A percentile compares a stretch with the other conserved stretches of the same genome.
phyloP scores from a whole-genome alignment of 2,113 vertebrate genomes.

The Dromas ardeola region DNA sequence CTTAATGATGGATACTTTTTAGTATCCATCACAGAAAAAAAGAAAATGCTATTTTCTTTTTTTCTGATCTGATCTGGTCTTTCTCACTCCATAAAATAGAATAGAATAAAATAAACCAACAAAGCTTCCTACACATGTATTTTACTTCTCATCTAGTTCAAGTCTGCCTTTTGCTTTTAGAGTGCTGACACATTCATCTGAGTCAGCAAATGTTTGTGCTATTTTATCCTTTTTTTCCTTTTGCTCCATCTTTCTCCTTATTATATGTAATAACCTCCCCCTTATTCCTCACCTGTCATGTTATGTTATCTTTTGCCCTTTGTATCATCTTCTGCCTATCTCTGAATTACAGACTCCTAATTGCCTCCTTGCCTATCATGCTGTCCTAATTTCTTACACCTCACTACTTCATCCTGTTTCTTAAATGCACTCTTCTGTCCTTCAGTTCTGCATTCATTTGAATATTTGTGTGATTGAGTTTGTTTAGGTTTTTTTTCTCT shows the following conservation, averaged over 20 bases:
- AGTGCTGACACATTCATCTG: background rate
- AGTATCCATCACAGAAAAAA: background rate
- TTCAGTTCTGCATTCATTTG: constrained; percentile 37
- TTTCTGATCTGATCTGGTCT: background rate
- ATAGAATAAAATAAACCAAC: background rate
- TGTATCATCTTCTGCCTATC: background rate
- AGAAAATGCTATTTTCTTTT: background rate
- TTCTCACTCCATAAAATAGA: background rate
- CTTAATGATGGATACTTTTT: background rate
- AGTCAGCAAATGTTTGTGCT: constrained; percentile 32
- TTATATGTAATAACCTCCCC: background rate
- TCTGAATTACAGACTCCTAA: constrained; percentile 35
- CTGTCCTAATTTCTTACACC: constrained; percentile 53
- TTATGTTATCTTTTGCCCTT: constrained; percentile 2
- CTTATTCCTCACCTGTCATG: constrained; percentile 40
- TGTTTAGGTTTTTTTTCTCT: background rate
- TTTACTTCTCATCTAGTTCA: background rate
- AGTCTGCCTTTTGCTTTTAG: background rate
- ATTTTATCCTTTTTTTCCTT: background rate
- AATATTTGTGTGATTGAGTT: background rate
- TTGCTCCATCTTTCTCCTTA: background rate
- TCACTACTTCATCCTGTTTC: background rate
- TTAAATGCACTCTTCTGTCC: background rate
- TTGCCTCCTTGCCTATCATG: constrained; percentile 36
- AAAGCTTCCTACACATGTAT: background rate